Percentiles rank a stretch among this genome's conserved stretches.
Conservation (phyloP, 2,797 vertebrate species). For the Falco naumanni region DNA sequence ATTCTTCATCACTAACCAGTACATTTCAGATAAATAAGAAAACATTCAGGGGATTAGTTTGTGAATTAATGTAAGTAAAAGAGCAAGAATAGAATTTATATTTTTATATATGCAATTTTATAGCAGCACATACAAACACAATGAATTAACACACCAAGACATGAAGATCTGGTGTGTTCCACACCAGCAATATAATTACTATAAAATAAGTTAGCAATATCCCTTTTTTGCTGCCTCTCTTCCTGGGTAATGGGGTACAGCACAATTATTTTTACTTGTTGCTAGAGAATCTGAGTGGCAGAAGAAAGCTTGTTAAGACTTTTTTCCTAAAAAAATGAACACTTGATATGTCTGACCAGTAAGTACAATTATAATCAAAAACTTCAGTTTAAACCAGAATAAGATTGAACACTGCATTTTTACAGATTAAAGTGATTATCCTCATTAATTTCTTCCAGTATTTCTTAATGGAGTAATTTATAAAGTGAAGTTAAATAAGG, state of each 20-base stretch:
- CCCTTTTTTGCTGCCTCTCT: not conserved
- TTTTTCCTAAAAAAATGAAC: not conserved
- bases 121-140: not conserved
- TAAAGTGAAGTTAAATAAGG: not conserved
- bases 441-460: not conserved
- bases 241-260: not conserved
- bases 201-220: not conserved
- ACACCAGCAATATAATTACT: not conserved
- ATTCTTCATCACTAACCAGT: not conserved
- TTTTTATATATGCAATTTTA: not conserved
- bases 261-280: not conserved
- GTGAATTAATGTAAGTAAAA: not conserved
- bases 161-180: not conserved
- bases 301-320: not conserved
- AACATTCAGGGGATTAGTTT: not conserved
- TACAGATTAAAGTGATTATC: not conserved
- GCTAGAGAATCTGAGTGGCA: not conserved
- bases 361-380: not conserved
- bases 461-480: not conserved
- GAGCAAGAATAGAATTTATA: not conserved
- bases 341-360: not conserved
- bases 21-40: not conserved
- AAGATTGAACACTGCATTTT: not conserved
- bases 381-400: not conserved
- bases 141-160: not conserved